phyloP scores from a whole-genome alignment of 2,113 vertebrate genomes.

The Mesocricetus auratus region DNA sequence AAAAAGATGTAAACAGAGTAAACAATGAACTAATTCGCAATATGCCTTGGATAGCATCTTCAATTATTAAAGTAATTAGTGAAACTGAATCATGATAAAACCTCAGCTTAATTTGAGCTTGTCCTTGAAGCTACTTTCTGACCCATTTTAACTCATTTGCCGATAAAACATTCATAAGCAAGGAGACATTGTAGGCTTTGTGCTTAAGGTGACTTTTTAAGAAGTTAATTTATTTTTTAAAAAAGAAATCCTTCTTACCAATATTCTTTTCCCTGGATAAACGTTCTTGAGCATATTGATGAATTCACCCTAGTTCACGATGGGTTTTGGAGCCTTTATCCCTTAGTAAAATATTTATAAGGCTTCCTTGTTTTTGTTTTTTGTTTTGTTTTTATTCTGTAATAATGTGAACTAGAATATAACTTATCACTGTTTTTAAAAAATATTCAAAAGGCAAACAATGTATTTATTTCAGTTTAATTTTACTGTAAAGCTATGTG shows the following conservation, averaged over 20 bases:
- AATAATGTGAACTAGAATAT: background rate
- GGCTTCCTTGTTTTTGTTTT: background rate
- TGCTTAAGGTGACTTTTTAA: slow-evolving; percentile 58
- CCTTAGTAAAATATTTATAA: background rate
- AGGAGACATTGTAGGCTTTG: slow-evolving; percentile 60
- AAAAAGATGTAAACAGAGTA: slow-evolving; percentile 82
- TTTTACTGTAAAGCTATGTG: background rate
- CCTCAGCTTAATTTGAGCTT: slow-evolving; percentile 81
- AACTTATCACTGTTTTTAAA: background rate
- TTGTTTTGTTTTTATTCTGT: background rate
- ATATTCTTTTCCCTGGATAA: background rate
- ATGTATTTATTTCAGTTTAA: background rate
- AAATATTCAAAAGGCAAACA: background rate
- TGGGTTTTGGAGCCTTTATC: background rate
- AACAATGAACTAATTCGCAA: slow-evolving; percentile 87
- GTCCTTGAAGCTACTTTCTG: slow-evolving; percentile 84
- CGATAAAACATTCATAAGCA: slow-evolving; percentile 75
- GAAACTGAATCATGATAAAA: slow-evolving; percentile 83
- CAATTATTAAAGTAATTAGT: slow-evolving; percentile 88
- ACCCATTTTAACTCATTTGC: slow-evolving; percentile 79
- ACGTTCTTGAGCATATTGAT: slow-evolving; percentile 43
- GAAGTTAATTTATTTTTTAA: background rate
- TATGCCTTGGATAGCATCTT: slow-evolving; percentile 83
- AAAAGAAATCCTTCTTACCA: background rate
- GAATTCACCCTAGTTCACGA: slow-evolving; percentile 42